These are phyloP conservation scores for Zootoca vivipara DNA, from an alignment of 2,113 vertebrate genomes.

Conservation along the genomic window DNA sequence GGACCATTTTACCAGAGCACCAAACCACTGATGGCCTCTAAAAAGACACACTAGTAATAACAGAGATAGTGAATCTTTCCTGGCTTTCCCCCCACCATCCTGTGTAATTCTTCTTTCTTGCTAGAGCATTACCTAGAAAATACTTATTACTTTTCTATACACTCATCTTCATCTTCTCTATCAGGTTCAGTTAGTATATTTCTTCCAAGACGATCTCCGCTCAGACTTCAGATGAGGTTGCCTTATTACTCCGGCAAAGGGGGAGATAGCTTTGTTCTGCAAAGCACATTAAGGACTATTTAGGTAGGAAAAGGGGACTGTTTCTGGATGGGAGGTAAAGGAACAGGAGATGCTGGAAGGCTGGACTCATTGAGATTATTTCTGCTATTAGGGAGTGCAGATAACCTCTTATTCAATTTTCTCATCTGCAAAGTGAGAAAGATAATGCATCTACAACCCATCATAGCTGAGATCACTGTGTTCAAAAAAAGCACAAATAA, in stretches of 20 bases:
- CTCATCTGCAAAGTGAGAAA: not conserved
- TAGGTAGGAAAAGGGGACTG: not conserved
- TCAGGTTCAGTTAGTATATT: not conserved
- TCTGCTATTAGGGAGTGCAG: not conserved
- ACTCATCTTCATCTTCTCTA: conserved; percentile 8
- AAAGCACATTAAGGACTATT: not conserved
- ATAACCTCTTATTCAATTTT: not conserved
- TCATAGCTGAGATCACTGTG: not conserved
- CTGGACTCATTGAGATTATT: not conserved
- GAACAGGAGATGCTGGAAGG: conserved; percentile 17
- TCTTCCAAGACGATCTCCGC: not conserved
- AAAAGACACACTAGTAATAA: not conserved
- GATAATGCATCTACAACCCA: not conserved
- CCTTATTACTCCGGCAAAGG: conserved; percentile 9
- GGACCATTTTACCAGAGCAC: fast-evolving
- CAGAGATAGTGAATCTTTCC: not conserved
- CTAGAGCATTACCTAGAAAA: not conserved
- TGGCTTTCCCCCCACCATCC: not conserved
- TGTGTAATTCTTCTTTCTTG: not conserved
- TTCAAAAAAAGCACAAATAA: not conserved
- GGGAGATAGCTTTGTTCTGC: conserved; percentile 12
- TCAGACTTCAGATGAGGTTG: not conserved
- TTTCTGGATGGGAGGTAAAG: not conserved
- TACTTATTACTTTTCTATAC: fast-evolving
- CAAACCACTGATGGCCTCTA: not conserved